Conservation (phyloP, 1,140 invertebrate genomes). For the Papilio helenus region DNA sequence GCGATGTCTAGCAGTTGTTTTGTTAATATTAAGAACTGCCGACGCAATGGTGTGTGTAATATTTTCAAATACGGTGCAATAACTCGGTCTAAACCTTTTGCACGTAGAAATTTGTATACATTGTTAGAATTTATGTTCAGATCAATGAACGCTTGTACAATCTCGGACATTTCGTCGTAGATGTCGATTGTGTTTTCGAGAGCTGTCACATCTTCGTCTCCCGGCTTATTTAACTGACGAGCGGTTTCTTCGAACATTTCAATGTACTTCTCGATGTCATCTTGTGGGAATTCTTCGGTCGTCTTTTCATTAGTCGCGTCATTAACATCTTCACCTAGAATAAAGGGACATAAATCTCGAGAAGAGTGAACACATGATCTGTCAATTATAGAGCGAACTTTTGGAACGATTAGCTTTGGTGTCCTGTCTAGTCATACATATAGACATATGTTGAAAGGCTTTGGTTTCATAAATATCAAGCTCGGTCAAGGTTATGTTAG, state of each 20-base stretch:
- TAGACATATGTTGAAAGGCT: too few species aligned
- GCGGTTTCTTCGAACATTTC: conserved; percentile 48
- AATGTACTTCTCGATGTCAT: conserved; percentile 49
- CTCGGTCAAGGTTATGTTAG: too few species aligned
- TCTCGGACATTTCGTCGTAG: conserved; percentile 49
- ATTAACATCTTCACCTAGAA: background rate
- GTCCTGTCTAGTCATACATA: too few species aligned
- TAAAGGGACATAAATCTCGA: background rate
- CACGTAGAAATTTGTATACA: conserved; percentile 58
- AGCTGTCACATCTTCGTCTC: conserved; percentile 43
- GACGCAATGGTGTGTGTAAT: conserved; percentile 47
- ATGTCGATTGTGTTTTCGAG: conserved; percentile 49
- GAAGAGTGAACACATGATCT: too few species aligned
- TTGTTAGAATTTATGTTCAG: conserved; percentile 48
- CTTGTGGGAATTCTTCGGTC: background rate
- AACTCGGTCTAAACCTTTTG: conserved; percentile 58
- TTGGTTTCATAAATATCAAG: too few species aligned
- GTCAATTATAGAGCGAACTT: background rate
- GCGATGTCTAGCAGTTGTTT: conserved; percentile 58
- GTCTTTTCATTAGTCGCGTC: conserved; percentile 19
- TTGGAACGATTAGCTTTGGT: too few species aligned
- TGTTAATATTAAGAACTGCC: conserved; percentile 49
- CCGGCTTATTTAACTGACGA: conserved; percentile 43
- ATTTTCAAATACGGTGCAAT: conserved; percentile 50
- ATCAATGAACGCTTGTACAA: conserved; percentile 49